Evolutionary conservation across 2,113 vertebrate species (phyloP), one percentile per base, ranked within the genome.

Genomic region (Neogobius melanostomus): DNA sequence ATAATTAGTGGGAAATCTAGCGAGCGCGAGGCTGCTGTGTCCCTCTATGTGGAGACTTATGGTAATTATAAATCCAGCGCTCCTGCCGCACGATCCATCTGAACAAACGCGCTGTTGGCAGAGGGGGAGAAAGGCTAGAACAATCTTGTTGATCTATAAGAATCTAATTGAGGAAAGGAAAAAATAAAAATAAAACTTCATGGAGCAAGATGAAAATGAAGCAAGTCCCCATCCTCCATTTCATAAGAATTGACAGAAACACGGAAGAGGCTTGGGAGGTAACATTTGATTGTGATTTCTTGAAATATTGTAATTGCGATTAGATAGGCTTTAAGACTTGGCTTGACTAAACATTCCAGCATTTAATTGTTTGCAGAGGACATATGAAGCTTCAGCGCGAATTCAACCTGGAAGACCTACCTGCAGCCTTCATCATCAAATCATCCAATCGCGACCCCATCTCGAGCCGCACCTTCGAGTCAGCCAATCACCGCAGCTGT

Each of bases 91-190:
- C 57, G 76, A 75, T 86, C 69, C 45, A 64, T 80, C 85, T 78
- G 82, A 82, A 76, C 68, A 85, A 86, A 90, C 81, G 89, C 80
- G 85, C 74, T 80, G 73, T 50, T 69, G 69, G 17, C 53, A 21
- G 71, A 46, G 64, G 76, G 62, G 61, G 54, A 81, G 3, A 59
- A 42, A 76, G 75, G 84, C 77, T 78, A 71, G n/a, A n/a, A 11
- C 28, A 76, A 82, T 88, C 82, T 82, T 66, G 66, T 81, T 84
- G 85, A 90, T 91, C 86, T 90, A 36, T 36, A 80, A 67, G 77
- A 81, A 86, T 89, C 86, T 92, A 92, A 93, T 90, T 88, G 87
- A 82, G 71, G 56, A 63, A 87, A 74, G 64, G 7, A 71, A 86
- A 7, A 8, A 47, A 47, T 3, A 47, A 47, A 47, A 72, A 81